Evolutionary conservation across 2,113 vertebrate genomes (phyloP).

Genomic region (Rhinichthys klamathensis): DNA sequence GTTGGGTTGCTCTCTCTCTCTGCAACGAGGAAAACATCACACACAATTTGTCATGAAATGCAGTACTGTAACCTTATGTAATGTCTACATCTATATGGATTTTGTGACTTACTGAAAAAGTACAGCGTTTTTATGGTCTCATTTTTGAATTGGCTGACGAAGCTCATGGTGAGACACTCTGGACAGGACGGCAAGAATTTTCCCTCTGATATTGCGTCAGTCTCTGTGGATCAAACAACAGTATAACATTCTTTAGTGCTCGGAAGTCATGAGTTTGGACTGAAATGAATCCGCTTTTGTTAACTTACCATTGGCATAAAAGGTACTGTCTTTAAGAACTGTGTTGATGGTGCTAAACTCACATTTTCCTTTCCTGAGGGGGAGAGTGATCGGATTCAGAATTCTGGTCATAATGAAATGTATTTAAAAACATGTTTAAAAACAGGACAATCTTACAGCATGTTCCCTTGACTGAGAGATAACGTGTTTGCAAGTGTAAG

Average conservation of each 20-base stretch:
- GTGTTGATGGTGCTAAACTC: background rate
- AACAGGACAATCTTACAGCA: slow-evolving; percentile 36
- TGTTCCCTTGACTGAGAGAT: slow-evolving; percentile 21
- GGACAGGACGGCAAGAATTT: slow-evolving; percentile 15
- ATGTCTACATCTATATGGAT: background rate
- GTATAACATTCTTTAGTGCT: background rate
- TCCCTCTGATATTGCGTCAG: background rate
- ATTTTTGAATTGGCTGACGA: background rate
- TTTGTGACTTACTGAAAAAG: slow-evolving; percentile 40
- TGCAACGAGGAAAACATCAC: background rate
- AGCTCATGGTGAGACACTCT: slow-evolving; percentile 21
- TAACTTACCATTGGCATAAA: slow-evolving; percentile 12
- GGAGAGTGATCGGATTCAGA: background rate
- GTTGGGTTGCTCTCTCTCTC: background rate
- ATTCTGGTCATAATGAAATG: background rate
- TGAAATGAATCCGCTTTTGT: background rate
- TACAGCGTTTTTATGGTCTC: background rate
- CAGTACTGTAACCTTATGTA: background rate
- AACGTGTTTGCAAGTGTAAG: background rate
- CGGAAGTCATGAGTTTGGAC: background rate
- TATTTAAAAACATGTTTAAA: background rate
- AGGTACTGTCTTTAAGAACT: background rate
- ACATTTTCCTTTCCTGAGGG: slow-evolving; percentile 35
- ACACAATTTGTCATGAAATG: background rate
- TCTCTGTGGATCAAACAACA: slow-evolving; percentile 3